Base-by-base conservation (phyloP, 1,140 invertebrate genomes). In the Metopolophium dirhodum region DNA sequence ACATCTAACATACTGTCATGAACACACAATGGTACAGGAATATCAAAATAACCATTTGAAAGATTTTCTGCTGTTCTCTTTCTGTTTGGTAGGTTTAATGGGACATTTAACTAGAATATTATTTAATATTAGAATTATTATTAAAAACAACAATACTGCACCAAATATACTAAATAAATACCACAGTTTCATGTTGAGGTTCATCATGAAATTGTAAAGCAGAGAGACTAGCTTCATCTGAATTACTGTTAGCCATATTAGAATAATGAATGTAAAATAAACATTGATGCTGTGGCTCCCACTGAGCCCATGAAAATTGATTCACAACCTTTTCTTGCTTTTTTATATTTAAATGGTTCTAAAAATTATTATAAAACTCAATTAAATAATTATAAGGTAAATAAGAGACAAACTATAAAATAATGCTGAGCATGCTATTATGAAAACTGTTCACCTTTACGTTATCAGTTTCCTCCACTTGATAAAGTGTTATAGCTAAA, bases 1-100 rank as follows among this genome's bases (percentile, higher is more conserved):
- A 98, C 95, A 95, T 98, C 97, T 47, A 98, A 95, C 20, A 97
- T 97, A 95, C 97, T 97, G 95, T 98, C 97, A 94, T 98, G 97
- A 45, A 98, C 96, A 91, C 97, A 95, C 82, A 98, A 95, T 3
- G 97, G 97, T 94, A 97, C 96, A 6, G 97, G 96, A 94, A 97
- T 97, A 95, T 98, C 97, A 95, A 97, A 97, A 95, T 98, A 98
- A 83, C 96, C 96, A 93, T 96, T 96, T 94, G 96, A 97, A 54
- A 94, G 94, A 91, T 93, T 82, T 26, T 90, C 91, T 49, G 96
- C 95, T 0, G 95, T 94, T 87, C n/a, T 88, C 95, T 95, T 89
- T 96, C 95, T 95, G 2, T 97, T 96, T 23, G 97, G 97, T 85
- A 98, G 95, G 95, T 90, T 90, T 22, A 90, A 45, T 61, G 89